phyloP scores from a whole-genome alignment of 2,888 invertebrate species.

The Ormyrus pomaceus region DNA sequence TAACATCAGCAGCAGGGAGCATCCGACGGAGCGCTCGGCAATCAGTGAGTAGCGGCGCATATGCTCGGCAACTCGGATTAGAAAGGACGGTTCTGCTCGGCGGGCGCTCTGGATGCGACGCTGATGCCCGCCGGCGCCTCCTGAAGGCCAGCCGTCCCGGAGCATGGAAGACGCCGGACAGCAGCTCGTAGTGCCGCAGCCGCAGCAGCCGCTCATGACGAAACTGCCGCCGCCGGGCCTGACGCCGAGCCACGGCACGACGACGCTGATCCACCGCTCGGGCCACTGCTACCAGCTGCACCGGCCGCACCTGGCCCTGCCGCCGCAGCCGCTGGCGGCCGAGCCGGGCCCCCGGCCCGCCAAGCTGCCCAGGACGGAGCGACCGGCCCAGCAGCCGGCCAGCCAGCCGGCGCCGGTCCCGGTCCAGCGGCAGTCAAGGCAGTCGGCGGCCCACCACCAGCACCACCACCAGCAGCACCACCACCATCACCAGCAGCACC shows the following conservation, averaged over 20 bases:
- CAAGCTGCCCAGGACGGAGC: constrained; percentile 54
- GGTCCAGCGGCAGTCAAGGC: constrained; percentile 40
- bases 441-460: constrained; percentile 15
- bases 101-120: too few species aligned
- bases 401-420: constrained; percentile 58
- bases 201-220: constrained; percentile 75
- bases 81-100: too few species aligned
- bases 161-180: neutral
- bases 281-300: constrained; percentile 76
- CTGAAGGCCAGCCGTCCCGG: neutral
- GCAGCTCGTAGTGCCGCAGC: constrained; percentile 1
- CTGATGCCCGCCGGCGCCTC: neutral
- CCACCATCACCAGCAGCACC: constrained; percentile 34
- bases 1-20: constrained; percentile 47
- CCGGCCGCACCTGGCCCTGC: constrained; percentile 73
- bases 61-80: too few species aligned
- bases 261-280: constrained; percentile 71
- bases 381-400: constrained; percentile 51
- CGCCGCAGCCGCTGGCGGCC: constrained; percentile 62
- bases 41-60: too few species aligned
- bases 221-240: constrained; percentile 80
- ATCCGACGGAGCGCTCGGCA: constrained; percentile 55
- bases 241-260: constrained; percentile 68
- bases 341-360: constrained; percentile 75
- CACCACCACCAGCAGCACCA: constrained; percentile 48